Conservation (phyloP, 2,113 vertebrate genomes). For the Anguilla japonica region DNA sequence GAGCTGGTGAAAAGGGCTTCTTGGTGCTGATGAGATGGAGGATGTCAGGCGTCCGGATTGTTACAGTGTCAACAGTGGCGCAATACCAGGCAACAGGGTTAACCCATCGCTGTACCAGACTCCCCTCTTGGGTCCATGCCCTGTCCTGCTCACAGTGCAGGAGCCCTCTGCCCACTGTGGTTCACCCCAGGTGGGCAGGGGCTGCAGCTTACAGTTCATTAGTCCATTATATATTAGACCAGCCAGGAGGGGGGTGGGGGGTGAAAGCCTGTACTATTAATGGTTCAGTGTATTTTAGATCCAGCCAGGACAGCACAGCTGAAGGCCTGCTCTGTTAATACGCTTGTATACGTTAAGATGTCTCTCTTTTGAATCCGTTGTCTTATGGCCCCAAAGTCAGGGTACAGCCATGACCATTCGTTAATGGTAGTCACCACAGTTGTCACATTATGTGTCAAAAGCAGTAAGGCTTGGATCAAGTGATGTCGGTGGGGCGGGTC, state of each 20-base stretch:
- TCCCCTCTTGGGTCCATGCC: constrained; percentile 64
- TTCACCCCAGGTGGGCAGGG: constrained; percentile 42
- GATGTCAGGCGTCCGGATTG: constrained; percentile 71
- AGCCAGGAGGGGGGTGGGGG: constrained; percentile 61
- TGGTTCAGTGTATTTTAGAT: constrained; percentile 82
- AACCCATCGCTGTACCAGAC: constrained; percentile 64
- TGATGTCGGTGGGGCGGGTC: background rate
- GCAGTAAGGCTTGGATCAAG: background rate
- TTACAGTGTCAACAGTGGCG: constrained; percentile 63
- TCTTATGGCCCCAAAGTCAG: constrained; percentile 64
- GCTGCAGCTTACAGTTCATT: constrained; percentile 77
- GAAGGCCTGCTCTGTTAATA: constrained; percentile 78
- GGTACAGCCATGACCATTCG: background rate
- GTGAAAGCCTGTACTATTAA: constrained; percentile 77
- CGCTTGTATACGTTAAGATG: constrained; percentile 85
- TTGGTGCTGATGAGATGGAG: constrained; percentile 75
- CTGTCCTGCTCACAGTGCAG: constrained; percentile 54
- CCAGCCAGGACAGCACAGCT: constrained; percentile 57
- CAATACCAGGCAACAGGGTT: constrained; percentile 62
- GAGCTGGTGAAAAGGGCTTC: constrained; percentile 45
- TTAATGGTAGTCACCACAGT: background rate
- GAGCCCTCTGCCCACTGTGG: constrained; percentile 54
- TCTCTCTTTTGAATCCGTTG: constrained; percentile 83
- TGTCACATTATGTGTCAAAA: background rate
- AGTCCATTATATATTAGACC: constrained; percentile 81